A percentile compares a stretch with the other conserved stretches of the same genome.
Evolutionary conservation across 2,113 vertebrate species (phyloP).

Genomic region (Neopipo cinnamomea): DNA sequence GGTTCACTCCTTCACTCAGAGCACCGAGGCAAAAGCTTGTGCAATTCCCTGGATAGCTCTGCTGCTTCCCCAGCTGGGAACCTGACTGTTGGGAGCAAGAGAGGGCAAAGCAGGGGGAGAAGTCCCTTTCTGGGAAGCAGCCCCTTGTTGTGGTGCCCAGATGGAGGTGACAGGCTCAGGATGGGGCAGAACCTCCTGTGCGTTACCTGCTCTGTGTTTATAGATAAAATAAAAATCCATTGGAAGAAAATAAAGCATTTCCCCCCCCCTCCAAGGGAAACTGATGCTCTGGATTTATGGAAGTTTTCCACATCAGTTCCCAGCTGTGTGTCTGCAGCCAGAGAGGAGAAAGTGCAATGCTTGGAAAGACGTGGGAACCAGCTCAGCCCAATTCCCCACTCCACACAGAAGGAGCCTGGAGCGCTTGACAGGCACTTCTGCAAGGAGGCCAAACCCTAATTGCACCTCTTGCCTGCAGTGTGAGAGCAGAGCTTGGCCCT

Average conservation of each 20-base stretch:
- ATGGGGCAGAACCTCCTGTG: neutral
- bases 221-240: neutral
- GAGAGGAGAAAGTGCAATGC: neutral
- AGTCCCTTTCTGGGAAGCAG: neutral
- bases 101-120: neutral
- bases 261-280: neutral
- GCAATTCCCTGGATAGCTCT: neutral
- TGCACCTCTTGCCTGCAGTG: neutral
- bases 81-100: neutral
- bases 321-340: neutral
- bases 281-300: neutral
- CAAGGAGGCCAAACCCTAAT: neutral
- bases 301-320: neutral
- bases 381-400: neutral
- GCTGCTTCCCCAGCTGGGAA: neutral
- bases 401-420: neutral
- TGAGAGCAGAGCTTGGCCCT: neutral
- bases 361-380: neutral
- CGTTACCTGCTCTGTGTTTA: fast-evolving
- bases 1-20: neutral
- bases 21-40: neutral
- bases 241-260: neutral
- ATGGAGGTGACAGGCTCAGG: fast-evolving
- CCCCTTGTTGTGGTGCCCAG: neutral
- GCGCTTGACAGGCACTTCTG: neutral